Evolutionary conservation across 2,797 vertebrate species (phyloP).

Genomic region (Lagorchestes hirsutus): DNA sequence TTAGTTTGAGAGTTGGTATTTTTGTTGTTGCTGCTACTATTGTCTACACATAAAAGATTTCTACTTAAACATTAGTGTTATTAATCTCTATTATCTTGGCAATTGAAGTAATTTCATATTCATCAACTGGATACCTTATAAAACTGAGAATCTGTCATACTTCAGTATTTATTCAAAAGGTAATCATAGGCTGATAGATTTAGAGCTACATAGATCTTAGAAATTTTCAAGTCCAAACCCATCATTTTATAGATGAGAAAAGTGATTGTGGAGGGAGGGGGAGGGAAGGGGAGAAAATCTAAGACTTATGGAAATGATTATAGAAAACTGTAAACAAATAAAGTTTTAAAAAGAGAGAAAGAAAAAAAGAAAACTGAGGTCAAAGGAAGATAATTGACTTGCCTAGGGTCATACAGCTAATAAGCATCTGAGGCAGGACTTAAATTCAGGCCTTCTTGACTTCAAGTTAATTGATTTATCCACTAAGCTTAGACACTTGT

Average conservation of each 20-base stretch:
- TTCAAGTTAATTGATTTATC: neutral
- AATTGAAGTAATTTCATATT: neutral
- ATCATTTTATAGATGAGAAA: neutral
- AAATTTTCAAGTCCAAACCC: neutral
- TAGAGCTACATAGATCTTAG: neutral
- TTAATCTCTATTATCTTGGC: neutral
- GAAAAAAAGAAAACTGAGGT: neutral
- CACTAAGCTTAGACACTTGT: neutral
- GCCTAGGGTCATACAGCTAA: neutral
- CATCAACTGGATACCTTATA: neutral
- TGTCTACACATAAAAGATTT: neutral
- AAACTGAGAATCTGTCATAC: neutral
- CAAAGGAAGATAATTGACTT: neutral
- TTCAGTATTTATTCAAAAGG: neutral
- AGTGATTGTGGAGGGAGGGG: too few relatives aligned
- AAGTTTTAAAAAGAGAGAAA: too few relatives aligned
- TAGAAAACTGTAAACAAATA: too few relatives aligned
- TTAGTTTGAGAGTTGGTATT: neutral
- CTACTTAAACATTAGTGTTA: neutral
- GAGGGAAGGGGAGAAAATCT: too few relatives aligned
- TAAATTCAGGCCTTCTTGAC: neutral
- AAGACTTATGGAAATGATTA: too few relatives aligned
- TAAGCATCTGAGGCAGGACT: neutral
- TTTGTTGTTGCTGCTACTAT: neutral
- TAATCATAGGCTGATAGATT: neutral